phyloP scores from a whole-genome alignment of 1,140 invertebrate species.

The Diabrotica virgifera region DNA sequence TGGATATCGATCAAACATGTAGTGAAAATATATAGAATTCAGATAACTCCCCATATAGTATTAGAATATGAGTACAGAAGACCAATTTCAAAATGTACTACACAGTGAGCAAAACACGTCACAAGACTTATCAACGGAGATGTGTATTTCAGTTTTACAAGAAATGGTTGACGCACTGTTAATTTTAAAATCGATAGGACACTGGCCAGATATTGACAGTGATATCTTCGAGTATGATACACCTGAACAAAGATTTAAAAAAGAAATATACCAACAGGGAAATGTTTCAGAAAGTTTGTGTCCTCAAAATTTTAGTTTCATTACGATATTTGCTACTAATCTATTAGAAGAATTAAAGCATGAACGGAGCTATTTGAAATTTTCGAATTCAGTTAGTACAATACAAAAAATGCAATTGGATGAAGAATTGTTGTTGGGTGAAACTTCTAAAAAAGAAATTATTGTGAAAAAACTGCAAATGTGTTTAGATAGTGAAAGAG shows the following conservation, averaged over 20 bases:
- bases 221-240: slow-evolving; percentile 19
- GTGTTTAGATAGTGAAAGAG: slow-evolving; percentile 15
- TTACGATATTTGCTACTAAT: slow-evolving; percentile 18
- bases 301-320: slow-evolving; percentile 23
- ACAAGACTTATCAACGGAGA: background rate
- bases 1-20: slow-evolving; percentile 3
- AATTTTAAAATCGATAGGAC: slow-evolving; percentile 23
- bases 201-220: slow-evolving; percentile 18
- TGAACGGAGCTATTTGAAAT: slow-evolving; percentile 18
- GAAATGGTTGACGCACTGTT: slow-evolving; percentile 26
- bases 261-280: background rate
- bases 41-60: too few species aligned
- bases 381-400: slow-evolving; percentile 13
- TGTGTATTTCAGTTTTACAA: slow-evolving; percentile 14
- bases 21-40: background rate
- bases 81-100: too few species aligned
- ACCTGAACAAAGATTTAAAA: slow-evolving; percentile 20
- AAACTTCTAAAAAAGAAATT: slow-evolving; percentile 17
- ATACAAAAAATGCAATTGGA: slow-evolving; percentile 22
- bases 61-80: too few species aligned
- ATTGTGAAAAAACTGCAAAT: slow-evolving; percentile 19
- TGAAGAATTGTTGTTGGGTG: slow-evolving; percentile 16
- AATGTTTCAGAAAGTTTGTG: background rate
- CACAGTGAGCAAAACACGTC: too few species aligned
- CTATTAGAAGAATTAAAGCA: slow-evolving; percentile 22